phyloP scores from a whole-genome alignment of 2,113 vertebrate genomes.

The Actenoides hombroni region DNA sequence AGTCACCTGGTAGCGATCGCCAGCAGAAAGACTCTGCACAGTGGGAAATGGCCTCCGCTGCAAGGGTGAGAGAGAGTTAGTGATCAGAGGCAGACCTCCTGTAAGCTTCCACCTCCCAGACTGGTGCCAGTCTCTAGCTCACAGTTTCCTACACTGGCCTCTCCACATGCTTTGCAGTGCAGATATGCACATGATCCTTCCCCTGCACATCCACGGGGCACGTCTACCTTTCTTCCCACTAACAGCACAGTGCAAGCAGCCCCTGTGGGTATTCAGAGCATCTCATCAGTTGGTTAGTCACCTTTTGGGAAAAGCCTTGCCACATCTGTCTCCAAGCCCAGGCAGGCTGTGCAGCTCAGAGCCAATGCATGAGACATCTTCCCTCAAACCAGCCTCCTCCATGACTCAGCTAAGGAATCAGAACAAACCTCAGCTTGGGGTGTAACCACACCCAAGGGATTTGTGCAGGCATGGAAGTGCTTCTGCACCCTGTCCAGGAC shows the following conservation, averaged over 20 bases:
- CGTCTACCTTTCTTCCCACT: not conserved
- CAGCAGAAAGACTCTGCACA: slow-evolving; percentile 70
- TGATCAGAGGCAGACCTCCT: not conserved
- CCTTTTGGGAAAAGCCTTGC: not conserved
- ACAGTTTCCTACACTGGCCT: not conserved
- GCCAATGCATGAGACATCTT: not conserved
- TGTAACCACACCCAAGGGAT: not conserved
- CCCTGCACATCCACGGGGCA: not conserved
- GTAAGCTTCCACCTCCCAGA: not conserved
- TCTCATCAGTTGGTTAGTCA: not conserved
- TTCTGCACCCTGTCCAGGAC: not conserved
- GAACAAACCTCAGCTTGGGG: slow-evolving; percentile 20
- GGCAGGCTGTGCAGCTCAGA: slow-evolving; percentile 18
- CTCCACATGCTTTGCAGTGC: not conserved
- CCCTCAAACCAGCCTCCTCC: not conserved
- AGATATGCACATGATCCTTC: not conserved
- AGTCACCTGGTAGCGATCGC: slow-evolving; percentile 54
- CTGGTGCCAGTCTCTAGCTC: not conserved
- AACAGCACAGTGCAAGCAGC: not conserved
- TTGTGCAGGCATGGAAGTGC: not conserved
- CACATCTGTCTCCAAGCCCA: slow-evolving; percentile 19
- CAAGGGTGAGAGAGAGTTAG: not conserved
- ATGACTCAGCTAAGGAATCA: not conserved
- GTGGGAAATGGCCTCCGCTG: slow-evolving; percentile 84
- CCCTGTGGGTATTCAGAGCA: not conserved